Percentiles rank a stretch among this genome's conserved stretches.
Evolutionary conservation across 2,888 invertebrate species (phyloP).

Genomic region (Pteria penguin): DNA sequence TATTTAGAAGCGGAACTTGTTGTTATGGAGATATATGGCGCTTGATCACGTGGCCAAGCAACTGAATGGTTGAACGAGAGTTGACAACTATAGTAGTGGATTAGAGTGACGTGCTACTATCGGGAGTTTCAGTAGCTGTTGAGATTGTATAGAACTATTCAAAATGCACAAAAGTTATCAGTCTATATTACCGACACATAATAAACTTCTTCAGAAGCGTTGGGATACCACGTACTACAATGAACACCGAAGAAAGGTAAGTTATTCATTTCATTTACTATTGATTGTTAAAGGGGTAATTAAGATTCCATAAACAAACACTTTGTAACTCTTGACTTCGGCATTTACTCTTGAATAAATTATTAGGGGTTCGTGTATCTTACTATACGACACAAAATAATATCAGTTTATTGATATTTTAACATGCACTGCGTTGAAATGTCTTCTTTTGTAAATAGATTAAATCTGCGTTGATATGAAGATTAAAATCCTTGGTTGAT

Average conservation of each 20-base stretch:
- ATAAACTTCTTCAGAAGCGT: conserved; percentile 77
- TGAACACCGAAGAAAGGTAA: conserved; percentile 77
- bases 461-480: no score
- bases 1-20: conserved; percentile 33
- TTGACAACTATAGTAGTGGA: conserved; percentile 3
- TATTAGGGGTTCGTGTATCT: no score
- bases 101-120: conserved; percentile 6
- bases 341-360: no score
- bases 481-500: no score
- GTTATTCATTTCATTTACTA: no score
- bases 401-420: no score
- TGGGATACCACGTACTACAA: conserved; percentile 79
- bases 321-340: background rate
- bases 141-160: conserved; percentile 23
- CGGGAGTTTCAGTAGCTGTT: conserved; percentile 31
- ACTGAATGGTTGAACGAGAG: conserved; percentile 29
- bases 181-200: conserved; percentile 76
- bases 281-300: no score
- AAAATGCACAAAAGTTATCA: conserved; percentile 79
- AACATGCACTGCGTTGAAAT: no score
- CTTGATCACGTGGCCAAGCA: conserved; percentile 64
- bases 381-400: no score
- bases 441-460: no score
- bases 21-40: conserved; percentile 62
- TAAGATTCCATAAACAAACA: no score